Evolutionary conservation across 1,140 invertebrate species (phyloP).

Genomic region (Conus ventricosus): DNA sequence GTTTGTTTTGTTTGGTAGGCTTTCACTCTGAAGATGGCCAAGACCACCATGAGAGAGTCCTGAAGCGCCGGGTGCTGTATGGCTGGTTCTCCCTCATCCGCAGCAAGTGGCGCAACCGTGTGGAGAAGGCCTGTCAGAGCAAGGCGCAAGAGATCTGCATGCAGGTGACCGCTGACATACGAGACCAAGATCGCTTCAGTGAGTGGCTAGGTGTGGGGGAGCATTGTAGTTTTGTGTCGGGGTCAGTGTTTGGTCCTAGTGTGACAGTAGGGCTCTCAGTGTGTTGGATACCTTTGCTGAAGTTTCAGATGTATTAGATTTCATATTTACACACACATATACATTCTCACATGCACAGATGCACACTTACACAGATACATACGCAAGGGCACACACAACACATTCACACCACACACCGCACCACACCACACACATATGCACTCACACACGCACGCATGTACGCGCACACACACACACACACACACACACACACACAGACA

Average conservation of each 20-base stretch:
- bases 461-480: no score
- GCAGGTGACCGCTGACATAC: slow-evolving; percentile 70
- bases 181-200: slow-evolving; percentile 68
- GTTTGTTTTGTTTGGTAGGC: slow-evolving; percentile 43
- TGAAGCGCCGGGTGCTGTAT: slow-evolving; percentile 62
- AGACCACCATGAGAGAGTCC: slow-evolving; percentile 55
- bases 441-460: no score
- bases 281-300: no score
- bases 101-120: slow-evolving; percentile 63
- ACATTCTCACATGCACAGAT: no score
- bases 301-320: no score
- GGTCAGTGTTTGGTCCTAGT: background rate
- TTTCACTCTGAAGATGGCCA: slow-evolving; percentile 64
- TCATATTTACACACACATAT: no score
- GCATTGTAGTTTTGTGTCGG: background rate
- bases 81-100: slow-evolving; percentile 68
- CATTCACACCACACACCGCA: no score
- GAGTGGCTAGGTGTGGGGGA: slow-evolving; percentile 27
- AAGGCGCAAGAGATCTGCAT: slow-evolving; percentile 73
- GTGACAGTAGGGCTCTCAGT: no score
- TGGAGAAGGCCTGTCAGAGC: slow-evolving; percentile 72
- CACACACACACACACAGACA: no score
- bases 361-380: no score
- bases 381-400: no score
- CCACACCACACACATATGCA: no score